Percentiles rank a stretch among this genome's conserved stretches.
Conservation (phyloP, 1,140 invertebrate species). For the Lordiphosa collinella region DNA sequence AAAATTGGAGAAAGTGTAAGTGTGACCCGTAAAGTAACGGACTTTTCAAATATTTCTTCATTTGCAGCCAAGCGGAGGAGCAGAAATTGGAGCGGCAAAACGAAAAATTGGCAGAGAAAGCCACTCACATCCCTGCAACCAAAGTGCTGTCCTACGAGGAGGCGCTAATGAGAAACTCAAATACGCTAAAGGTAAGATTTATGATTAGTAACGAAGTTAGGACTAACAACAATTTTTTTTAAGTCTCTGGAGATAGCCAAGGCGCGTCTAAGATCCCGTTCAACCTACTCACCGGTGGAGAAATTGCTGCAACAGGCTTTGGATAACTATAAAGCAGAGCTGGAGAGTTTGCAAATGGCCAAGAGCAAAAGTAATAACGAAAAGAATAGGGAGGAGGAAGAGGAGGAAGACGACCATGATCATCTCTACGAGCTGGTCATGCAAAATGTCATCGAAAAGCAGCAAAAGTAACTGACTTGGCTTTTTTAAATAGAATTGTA, state of each 20-base stretch:
- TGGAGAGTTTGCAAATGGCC: slow-evolving; percentile 24
- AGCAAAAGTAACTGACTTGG: slow-evolving; percentile 17
- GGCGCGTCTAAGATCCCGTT: slow-evolving; percentile 68
- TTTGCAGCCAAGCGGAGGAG: slow-evolving; percentile 60
- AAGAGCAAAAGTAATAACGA: background rate
- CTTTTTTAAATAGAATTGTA: slow-evolving; percentile 33
- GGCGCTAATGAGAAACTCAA: slow-evolving; percentile 61
- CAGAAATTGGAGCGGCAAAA: slow-evolving; percentile 44
- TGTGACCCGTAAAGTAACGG: background rate
- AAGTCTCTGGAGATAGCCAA: slow-evolving; percentile 75
- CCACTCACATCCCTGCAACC: slow-evolving; percentile 11
- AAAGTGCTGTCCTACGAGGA: slow-evolving; percentile 69
- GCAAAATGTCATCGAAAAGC: slow-evolving; percentile 50
- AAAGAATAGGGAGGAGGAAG: background rate
- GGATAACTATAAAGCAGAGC: slow-evolving; percentile 62
- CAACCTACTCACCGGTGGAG: slow-evolving; percentile 73
- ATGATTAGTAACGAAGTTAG: background rate
- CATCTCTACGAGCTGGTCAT: slow-evolving; percentile 55
- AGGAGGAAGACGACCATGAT: slow-evolving; percentile 22
- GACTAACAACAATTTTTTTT: background rate
- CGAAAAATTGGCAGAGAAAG: slow-evolving; percentile 55
- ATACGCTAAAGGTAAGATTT: slow-evolving; percentile 59
- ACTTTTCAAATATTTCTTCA: background rate
- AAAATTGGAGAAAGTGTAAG: slow-evolving; percentile 68
- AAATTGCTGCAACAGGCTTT: slow-evolving; percentile 63